These are phyloP conservation scores for Squalus acanthias DNA, from an alignment of 2,797 vertebrate species.

Conservation along the genomic window DNA sequence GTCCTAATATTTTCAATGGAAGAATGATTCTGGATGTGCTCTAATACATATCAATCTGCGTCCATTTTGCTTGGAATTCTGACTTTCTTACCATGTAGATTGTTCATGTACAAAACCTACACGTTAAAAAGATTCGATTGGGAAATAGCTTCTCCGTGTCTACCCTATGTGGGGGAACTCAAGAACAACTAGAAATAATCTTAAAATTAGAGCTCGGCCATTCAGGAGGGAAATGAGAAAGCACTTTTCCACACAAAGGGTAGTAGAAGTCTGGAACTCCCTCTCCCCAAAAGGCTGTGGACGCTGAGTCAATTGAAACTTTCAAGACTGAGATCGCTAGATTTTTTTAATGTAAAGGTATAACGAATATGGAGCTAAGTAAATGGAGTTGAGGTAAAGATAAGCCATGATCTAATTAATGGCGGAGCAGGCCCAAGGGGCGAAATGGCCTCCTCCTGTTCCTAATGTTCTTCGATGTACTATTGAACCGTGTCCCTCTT, in stretches of 20 bases:
- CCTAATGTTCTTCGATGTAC: too few species aligned
- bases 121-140: background rate
- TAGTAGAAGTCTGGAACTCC: background rate
- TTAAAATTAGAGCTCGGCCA: background rate
- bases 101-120: background rate
- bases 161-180: background rate
- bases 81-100: background rate
- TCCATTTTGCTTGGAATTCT: background rate
- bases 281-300: background rate
- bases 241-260: background rate
- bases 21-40: background rate
- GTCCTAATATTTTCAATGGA: background rate
- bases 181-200: background rate
- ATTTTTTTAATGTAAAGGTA: background rate
- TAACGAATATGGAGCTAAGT: too few species aligned
- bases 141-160: background rate
- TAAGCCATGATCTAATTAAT: too few species aligned
- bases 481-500: too few species aligned
- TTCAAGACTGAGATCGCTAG: background rate
- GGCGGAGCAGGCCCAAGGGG: too few species aligned
- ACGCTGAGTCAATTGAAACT: background rate
- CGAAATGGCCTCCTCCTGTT: too few species aligned
- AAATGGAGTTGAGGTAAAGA: too few species aligned
- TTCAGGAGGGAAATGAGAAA: background rate
- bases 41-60: background rate